Evolutionary conservation across 2,888 invertebrate species (phyloP).

Genomic region (Nephrotoma appendiculata): DNA sequence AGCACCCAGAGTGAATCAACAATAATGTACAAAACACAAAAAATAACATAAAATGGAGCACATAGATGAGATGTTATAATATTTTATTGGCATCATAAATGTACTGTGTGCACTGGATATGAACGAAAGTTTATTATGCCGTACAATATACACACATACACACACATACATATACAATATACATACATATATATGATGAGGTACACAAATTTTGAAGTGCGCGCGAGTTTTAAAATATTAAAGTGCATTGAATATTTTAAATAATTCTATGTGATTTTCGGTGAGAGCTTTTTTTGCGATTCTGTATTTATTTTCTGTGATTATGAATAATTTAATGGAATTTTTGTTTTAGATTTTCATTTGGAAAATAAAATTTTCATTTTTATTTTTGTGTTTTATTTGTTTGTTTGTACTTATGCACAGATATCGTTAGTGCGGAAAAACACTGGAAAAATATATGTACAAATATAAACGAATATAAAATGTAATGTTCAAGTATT

Average conservation of each 20-base stretch:
- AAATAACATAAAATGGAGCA: background rate
- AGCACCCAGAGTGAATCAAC: background rate
- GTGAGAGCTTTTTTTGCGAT: background rate
- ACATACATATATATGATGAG: background rate
- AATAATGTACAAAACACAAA: background rate
- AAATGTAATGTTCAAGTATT: background rate
- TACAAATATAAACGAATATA: background rate
- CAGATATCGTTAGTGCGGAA: background rate
- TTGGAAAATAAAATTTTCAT: background rate
- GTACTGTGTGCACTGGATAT: background rate
- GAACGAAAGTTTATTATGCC: background rate
- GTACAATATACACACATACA: background rate
- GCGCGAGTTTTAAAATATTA: background rate
- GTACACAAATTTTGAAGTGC: background rate
- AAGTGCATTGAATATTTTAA: background rate
- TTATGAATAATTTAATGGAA: background rate
- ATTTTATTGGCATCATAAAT: background rate
- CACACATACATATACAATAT: too few species aligned
- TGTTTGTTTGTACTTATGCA: background rate
- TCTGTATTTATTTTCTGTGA: conserved; percentile 1
- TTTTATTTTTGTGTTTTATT: background rate
- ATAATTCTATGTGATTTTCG: background rate
- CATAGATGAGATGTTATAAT: background rate
- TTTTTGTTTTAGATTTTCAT: background rate
- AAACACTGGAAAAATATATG: background rate